These are phyloP conservation scores for Dromiciops gliroides DNA, from an alignment of 2,113 vertebrate species.

Conservation along the genomic window DNA sequence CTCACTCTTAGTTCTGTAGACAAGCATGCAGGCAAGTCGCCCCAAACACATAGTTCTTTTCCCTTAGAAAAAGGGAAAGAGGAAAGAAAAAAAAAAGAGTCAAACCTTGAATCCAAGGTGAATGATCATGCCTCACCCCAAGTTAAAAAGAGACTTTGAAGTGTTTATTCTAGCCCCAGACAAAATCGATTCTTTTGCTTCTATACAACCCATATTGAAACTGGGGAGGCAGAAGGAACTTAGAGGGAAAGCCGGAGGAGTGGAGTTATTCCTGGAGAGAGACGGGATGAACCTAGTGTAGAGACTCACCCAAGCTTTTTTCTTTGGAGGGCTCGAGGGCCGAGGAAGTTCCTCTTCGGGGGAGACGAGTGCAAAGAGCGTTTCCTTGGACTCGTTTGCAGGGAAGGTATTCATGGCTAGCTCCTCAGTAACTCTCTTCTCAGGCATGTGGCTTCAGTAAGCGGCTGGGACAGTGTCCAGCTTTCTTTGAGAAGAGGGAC, in stretches of 20 bases:
- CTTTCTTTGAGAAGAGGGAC: constrained; percentile 70
- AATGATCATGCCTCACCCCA: neutral
- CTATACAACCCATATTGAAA: constrained; percentile 28
- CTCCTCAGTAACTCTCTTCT: constrained; percentile 81
- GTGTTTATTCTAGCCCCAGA: constrained; percentile 74
- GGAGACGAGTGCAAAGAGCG: constrained; percentile 83
- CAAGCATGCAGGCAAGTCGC: constrained; percentile 67
- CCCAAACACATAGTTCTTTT: constrained; percentile 56
- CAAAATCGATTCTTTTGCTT: constrained; percentile 68
- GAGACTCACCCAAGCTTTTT: constrained; percentile 83
- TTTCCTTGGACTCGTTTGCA: constrained; percentile 84
- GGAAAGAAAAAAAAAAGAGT: constrained; percentile 59
- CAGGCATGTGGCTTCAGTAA: constrained; percentile 84
- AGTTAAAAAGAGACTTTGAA: neutral
- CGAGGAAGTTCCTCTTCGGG: constrained; percentile 79
- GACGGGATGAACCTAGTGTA: constrained; percentile 7
- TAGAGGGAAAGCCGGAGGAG: constrained; percentile 57
- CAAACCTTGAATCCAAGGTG: constrained; percentile 7
- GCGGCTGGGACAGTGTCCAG: constrained; percentile 86
- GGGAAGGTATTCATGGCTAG: constrained; percentile 84
- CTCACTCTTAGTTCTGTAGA: constrained; percentile 71
- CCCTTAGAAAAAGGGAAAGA: constrained; percentile 46
- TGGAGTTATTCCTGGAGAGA: constrained; percentile 47
- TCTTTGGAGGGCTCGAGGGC: constrained; percentile 73
- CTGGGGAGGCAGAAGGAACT: constrained; percentile 14